A percentile compares a stretch with the other conserved stretches of the same genome.
Conservation (phyloP, 2,797 vertebrate species). For the Chaetophractus vellerosus region DNA sequence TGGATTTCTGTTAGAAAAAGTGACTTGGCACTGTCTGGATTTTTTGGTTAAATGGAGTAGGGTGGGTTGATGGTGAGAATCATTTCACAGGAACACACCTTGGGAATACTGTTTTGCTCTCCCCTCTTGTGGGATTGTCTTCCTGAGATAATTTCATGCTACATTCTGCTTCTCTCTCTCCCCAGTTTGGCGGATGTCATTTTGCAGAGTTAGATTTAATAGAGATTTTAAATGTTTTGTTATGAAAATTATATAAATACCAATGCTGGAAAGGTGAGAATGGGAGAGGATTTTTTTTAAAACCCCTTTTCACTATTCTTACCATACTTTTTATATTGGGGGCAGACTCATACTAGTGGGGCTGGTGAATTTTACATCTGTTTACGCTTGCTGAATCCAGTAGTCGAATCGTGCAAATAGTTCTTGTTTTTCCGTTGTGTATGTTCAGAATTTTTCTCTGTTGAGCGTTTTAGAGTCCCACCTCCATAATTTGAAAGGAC, state of each 20-base stretch:
- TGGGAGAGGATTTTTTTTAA: neutral
- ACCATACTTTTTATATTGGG: neutral
- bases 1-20: neutral
- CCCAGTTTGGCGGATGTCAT: neutral
- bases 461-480: neutral
- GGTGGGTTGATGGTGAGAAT: neutral
- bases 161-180: neutral
- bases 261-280: neutral
- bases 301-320: neutral
- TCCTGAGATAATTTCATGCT: neutral
- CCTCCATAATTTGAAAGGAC: neutral
- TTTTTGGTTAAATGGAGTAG: neutral
- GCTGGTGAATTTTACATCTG: neutral
- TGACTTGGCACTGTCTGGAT: neutral
- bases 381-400: neutral
- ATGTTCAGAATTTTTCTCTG: neutral
- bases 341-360: neutral
- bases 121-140: neutral
- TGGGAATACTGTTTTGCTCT: neutral
- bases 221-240: neutral
- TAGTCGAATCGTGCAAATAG: neutral
- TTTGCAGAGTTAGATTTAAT: slow-evolving; percentile 1
- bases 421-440: neutral
- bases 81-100: neutral
- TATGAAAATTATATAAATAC: slow-evolving; percentile 31